phyloP scores from a whole-genome alignment of 2,113 vertebrate genomes.

The Notarius lentiginosus region DNA sequence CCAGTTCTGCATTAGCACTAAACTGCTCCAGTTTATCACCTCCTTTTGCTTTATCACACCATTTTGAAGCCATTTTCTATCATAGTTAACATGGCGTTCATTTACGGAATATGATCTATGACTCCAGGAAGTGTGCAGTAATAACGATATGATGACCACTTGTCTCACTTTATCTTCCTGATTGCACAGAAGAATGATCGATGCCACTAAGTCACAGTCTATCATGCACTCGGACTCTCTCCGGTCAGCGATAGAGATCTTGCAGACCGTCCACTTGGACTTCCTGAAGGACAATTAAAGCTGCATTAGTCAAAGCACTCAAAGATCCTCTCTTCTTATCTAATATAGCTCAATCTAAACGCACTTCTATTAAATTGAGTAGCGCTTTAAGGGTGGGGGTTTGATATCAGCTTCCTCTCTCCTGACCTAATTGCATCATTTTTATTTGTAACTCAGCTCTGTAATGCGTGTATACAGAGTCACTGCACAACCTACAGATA shows the following conservation, averaged over 20 bases:
- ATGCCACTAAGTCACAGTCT: not conserved
- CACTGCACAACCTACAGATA: not conserved
- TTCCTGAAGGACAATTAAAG: constrained; percentile 38
- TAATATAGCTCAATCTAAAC: constrained; percentile 36
- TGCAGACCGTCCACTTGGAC: constrained; percentile 1
- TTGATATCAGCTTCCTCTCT: constrained; percentile 31
- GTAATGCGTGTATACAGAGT: not conserved
- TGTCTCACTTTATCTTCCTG: constrained; percentile 2
- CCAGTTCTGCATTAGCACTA: not conserved
- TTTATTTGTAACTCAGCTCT: constrained; percentile 14
- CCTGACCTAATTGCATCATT: constrained; percentile 17
- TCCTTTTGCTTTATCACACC: not conserved
- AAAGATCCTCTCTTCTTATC: constrained; percentile 22
- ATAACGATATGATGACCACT: constrained; percentile 6
- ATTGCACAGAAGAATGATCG: constrained; percentile 4
- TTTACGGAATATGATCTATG: not conserved
- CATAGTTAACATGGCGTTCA: not conserved
- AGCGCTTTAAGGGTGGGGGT: not conserved
- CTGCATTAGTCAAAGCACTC: constrained; percentile 36
- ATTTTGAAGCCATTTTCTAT: not conserved
- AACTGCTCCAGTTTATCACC: not conserved
- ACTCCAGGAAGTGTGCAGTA: not conserved
- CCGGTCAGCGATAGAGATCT: constrained; percentile 19
- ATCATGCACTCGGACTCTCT: not conserved
- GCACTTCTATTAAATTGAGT: constrained; percentile 16